Conservation (phyloP, 1,140 invertebrate genomes). For the Dendrolimus punctatus region DNA sequence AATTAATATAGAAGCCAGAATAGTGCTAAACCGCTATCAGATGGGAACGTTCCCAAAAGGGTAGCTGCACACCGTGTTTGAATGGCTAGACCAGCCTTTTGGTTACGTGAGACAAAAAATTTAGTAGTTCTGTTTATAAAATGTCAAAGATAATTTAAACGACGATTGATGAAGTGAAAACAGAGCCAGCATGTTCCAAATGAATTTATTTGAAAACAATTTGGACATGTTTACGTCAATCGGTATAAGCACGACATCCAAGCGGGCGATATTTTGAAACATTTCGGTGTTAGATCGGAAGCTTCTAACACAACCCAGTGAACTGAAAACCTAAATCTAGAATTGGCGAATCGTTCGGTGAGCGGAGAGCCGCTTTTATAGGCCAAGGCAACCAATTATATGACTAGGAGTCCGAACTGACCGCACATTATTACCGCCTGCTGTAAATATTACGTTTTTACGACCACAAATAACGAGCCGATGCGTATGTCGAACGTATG, state of each 20-base stretch:
- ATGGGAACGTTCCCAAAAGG: no score
- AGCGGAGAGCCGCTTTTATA: slow-evolving; percentile 50
- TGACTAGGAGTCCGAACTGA: slow-evolving; percentile 32
- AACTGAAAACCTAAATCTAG: slow-evolving; percentile 70
- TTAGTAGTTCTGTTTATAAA: no score
- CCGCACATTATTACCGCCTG: slow-evolving; percentile 19
- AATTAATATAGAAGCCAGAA: no score
- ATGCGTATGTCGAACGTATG: slow-evolving; percentile 5
- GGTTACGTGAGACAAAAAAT: no score
- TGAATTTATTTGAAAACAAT: not conserved
- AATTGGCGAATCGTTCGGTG: slow-evolving; percentile 57
- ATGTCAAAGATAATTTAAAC: no score
- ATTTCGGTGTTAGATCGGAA: slow-evolving; percentile 30
- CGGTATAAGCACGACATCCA: not conserved
- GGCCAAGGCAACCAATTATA: slow-evolving; percentile 65
- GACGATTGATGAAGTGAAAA: no score
- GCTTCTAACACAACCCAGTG: slow-evolving; percentile 53
- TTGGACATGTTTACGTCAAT: not conserved
- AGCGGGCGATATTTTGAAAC: not conserved
- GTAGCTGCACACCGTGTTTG: no score
- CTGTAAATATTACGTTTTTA: slow-evolving; percentile 40
- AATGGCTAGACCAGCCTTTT: no score
- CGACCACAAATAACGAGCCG: slow-evolving; percentile 31
- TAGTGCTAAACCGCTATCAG: no score
- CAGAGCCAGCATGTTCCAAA: no score